Evolutionary conservation across 2,113 vertebrate genomes (phyloP).

Genomic region (Rhynchopsitta pachyrhyncha): DNA sequence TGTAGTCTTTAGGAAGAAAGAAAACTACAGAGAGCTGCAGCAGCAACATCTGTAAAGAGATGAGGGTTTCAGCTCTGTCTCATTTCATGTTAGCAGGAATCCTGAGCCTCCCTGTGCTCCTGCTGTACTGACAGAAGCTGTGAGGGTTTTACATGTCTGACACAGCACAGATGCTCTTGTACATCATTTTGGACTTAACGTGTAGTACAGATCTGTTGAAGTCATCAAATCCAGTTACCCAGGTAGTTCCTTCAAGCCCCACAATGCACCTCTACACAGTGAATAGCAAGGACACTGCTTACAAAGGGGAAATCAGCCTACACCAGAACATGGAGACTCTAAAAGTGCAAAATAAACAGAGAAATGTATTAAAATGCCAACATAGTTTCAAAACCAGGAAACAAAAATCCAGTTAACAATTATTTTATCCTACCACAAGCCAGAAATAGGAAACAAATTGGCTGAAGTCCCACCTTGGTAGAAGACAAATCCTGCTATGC

Average conservation of each 20-base stretch:
- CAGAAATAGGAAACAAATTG: not conserved
- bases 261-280: not conserved
- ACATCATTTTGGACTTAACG: not conserved
- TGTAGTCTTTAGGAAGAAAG: not conserved
- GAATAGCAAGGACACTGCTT: not conserved
- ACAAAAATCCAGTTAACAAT: not conserved
- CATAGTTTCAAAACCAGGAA: not conserved
- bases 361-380: not conserved
- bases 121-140: not conserved
- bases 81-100: not conserved
- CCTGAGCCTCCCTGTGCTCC: not conserved
- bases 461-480: not conserved
- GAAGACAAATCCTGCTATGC: not conserved
- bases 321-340: not conserved
- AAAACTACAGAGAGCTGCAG: not conserved
- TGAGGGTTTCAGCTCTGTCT: not conserved
- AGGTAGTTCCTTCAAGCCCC: not conserved
- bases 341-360: not conserved
- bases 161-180: not conserved
- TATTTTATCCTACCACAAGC: not conserved
- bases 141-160: not conserved
- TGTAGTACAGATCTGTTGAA: rapidly evolving
- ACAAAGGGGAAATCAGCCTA: not conserved
- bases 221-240: not conserved
- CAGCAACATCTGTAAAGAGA: not conserved